Conservation (phyloP, 1,140 invertebrate genomes). For the Mizuhopecten yessoensis region DNA sequence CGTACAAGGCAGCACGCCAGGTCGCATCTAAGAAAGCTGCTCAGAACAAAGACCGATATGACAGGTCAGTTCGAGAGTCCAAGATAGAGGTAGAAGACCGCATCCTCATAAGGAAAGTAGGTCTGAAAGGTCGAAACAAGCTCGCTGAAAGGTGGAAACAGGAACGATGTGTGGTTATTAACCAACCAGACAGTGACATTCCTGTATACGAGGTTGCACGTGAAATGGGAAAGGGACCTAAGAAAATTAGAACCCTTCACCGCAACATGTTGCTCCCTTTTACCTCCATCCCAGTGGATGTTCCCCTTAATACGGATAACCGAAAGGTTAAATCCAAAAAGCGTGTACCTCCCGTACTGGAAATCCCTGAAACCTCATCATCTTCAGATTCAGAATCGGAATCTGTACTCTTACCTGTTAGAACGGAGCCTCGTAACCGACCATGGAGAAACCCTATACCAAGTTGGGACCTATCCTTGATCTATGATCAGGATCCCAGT, state of each 20-base stretch:
- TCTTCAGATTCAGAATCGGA: too few relatives aligned
- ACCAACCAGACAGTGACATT: constrained; percentile 52
- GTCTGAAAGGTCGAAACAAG: constrained; percentile 55
- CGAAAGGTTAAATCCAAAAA: too few relatives aligned
- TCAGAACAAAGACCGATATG: not conserved
- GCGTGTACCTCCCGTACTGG: too few relatives aligned
- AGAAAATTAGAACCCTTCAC: constrained; percentile 42
- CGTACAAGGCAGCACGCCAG: not conserved
- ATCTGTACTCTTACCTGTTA: too few relatives aligned
- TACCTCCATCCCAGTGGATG: constrained; percentile 4
- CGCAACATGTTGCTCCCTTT: constrained; percentile 55
- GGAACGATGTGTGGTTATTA: constrained; percentile 49
- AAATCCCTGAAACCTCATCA: too few relatives aligned
- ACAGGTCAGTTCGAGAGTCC: not conserved
- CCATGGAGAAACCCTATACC: too few relatives aligned
- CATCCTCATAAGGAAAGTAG: constrained; percentile 50
- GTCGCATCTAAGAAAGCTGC: not conserved
- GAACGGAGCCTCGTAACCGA: too few relatives aligned
- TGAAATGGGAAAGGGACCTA: constrained; percentile 33
- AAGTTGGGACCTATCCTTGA: too few relatives aligned
- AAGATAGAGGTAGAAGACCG: constrained; percentile 52
- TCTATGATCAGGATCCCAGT: too few relatives aligned
- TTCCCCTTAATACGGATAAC: too few relatives aligned
- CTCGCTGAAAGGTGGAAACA: constrained; percentile 55
- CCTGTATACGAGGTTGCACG: constrained; percentile 56